Evolutionary conservation across 2,113 vertebrate species (phyloP), one percentile per base, ranked within the genome.

Genomic region (Dicaeum eximium): DNA sequence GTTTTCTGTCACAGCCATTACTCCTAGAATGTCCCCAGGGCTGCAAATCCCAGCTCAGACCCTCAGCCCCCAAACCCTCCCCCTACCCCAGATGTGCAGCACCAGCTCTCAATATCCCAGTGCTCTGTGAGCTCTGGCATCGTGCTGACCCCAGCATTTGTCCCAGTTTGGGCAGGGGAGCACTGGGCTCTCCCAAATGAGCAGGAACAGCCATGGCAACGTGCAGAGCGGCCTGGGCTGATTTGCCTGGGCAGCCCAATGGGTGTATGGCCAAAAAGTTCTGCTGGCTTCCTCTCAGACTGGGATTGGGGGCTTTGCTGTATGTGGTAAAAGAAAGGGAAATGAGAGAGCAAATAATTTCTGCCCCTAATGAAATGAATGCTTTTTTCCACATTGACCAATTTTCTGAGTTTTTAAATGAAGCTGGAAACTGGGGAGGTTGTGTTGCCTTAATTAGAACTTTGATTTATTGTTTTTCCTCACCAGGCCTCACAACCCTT

Each of bases 131-230:
- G 51, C 31, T 38, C 19, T 7, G 7, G 42, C 31, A 62, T 24
- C 23, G 7, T 19, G 42, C 58, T 30, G 47, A 9, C 20, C 8
- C 50, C 75, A 65, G 54, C 1, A 2, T 23, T n/a, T 33, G 67
- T 35, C 28, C 42, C 65, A 33, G 6, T 19, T 10, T 37, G 80
- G 86, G 86, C 44, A 75, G 35, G 30, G 50, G 21, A 44, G 35
- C 66, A 2, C 53, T 37, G 50, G 17, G 33, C 7, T 48, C 27
- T 22, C 42, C 31, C 58, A n/a, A 1, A 33, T 1, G 5, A 19
- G 15, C 0, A 31, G 50, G 44, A 86, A 14, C 9, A 25, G 8
- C 10, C 22, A 10, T 5, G 42, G 25, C 3, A 22, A 57, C 0
- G 11, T n/a, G 31, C 40, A 54, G 30, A 15, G 40, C 11, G 6